Percentiles rank a stretch among this genome's conserved stretches.
Evolutionary conservation across 2,113 vertebrate species (phyloP).

Genomic region (Gallinago paraguaiae): DNA sequence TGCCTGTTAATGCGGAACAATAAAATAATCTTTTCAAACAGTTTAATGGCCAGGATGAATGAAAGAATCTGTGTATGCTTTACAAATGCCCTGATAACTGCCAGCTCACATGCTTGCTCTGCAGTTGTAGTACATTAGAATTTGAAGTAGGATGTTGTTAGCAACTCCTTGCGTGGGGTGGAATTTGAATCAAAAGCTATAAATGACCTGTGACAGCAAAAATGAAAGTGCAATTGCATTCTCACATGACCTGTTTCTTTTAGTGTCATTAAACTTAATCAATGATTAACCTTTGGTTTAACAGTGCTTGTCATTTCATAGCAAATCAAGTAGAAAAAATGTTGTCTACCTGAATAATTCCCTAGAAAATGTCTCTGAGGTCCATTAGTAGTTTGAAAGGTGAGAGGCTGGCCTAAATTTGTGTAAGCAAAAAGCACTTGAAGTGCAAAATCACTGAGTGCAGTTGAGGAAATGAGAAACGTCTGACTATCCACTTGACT

Average conservation of each 20-base stretch:
- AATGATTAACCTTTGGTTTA: constrained; percentile 73
- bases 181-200: constrained; percentile 71
- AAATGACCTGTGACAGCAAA: constrained; percentile 68
- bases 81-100: constrained; percentile 55
- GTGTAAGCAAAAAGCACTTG: not conserved
- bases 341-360: constrained; percentile 67
- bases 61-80: constrained; percentile 58
- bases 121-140: constrained; percentile 67
- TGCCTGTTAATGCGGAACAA: not conserved
- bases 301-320: constrained; percentile 61
- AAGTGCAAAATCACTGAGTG: constrained; percentile 18
- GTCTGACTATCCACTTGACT: not conserved
- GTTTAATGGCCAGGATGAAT: constrained; percentile 44
- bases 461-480: constrained; percentile 18
- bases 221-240: constrained; percentile 67
- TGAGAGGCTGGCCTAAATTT: constrained; percentile 32
- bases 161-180: constrained; percentile 71
- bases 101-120: constrained; percentile 56
- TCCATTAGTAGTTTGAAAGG: constrained; percentile 31
- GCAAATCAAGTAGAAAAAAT: constrained; percentile 73
- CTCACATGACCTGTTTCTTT: constrained; percentile 68
- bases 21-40: constrained; percentile 52
- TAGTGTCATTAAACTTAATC: constrained; percentile 68
- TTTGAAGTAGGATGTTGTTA: constrained; percentile 75
- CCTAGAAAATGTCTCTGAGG: constrained; percentile 46